phyloP scores from a whole-genome alignment of 2,113 vertebrate genomes.

The Prochilodus magdalenae region DNA sequence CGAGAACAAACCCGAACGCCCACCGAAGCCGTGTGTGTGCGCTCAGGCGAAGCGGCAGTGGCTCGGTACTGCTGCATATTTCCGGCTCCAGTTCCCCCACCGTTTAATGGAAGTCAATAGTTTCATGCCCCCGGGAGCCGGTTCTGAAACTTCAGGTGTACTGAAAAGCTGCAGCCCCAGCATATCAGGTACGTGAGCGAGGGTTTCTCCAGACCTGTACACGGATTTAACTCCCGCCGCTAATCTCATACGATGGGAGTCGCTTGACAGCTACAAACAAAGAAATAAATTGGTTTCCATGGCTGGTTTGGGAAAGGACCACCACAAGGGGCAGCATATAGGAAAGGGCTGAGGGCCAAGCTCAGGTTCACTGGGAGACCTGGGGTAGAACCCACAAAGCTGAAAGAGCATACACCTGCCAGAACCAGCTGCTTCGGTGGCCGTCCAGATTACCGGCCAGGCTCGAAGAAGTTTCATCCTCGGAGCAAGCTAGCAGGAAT shows the following conservation, averaged over 20 bases:
- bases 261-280: background rate
- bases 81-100: background rate
- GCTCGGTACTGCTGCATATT: background rate
- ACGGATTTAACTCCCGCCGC: background rate
- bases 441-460: background rate
- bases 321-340: background rate
- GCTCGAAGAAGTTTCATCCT: background rate
- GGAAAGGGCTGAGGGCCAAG: no score
- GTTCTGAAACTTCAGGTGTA: background rate
- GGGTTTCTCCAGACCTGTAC: background rate
- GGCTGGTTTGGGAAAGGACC: background rate
- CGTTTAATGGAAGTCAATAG: background rate
- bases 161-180: background rate
- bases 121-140: background rate
- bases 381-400: background rate
- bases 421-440: background rate
- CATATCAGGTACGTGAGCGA: background rate
- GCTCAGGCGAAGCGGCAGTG: no score
- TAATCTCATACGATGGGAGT: background rate
- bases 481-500: background rate
- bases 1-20: background rate
- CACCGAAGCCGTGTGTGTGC: no score
- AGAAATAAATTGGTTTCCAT: background rate
- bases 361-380: background rate
- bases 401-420: background rate